Conservation (phyloP, 1,140 invertebrate genomes). For the Condylostylus longicornis region DNA sequence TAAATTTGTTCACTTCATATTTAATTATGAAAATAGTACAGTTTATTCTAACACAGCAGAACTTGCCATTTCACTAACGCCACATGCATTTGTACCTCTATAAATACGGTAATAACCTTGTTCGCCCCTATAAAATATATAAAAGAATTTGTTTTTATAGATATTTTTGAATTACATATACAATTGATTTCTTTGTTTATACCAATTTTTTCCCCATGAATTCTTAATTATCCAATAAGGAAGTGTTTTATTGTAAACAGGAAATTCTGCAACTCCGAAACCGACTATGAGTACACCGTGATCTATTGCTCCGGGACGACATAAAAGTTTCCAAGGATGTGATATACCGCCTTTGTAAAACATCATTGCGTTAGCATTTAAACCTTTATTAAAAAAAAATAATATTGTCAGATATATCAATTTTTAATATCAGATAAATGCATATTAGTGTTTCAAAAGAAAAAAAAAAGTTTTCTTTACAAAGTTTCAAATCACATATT, state of each 20-base stretch:
- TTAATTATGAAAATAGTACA: no score
- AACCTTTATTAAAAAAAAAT: slow-evolving; percentile 31
- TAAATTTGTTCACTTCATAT: no score
- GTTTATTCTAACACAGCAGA: slow-evolving; percentile 50
- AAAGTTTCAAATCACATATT: background rate
- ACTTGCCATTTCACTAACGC: slow-evolving; percentile 80
- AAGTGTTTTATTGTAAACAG: slow-evolving; percentile 61
- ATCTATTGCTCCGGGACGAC: slow-evolving; percentile 62
- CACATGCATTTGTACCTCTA: slow-evolving; percentile 88
- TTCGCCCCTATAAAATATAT: no score
- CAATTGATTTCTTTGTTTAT: no score
- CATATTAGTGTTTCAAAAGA: background rate
- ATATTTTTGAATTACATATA: background rate
- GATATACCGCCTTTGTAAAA: slow-evolving; percentile 96
- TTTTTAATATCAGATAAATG: no score
- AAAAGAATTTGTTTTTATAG: no score
- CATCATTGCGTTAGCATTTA: slow-evolving; percentile 97
- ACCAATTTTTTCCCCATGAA: slow-evolving; percentile 78
- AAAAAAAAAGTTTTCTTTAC: background rate
- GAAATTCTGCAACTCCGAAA: slow-evolving; percentile 67
- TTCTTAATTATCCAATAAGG: slow-evolving; percentile 93
- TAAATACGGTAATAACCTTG: slow-evolving; percentile 92
- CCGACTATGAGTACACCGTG: slow-evolving; percentile 91
- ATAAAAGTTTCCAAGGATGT: slow-evolving; percentile 83
- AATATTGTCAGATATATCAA: background rate